Percentiles rank a stretch among this genome's conserved stretches.
phyloP scores from a whole-genome alignment of 2,113 vertebrate species.

The Salminus brasiliensis region DNA sequence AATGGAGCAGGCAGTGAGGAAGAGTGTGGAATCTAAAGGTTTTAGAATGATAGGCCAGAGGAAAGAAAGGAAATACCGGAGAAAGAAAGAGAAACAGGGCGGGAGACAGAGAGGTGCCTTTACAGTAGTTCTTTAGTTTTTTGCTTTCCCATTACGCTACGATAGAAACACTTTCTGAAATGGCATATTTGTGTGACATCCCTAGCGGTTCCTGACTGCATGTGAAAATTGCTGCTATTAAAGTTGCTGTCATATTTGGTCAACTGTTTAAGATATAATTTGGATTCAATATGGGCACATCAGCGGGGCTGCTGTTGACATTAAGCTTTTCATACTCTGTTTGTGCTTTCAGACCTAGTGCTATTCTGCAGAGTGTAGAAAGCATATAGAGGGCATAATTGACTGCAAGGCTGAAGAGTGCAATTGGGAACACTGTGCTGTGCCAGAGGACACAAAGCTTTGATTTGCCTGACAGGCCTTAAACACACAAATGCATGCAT shows the following conservation, averaged over 20 bases:
- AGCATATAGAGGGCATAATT: constrained; percentile 45
- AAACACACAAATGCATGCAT: constrained; percentile 13
- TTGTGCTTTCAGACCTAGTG: constrained; percentile 9
- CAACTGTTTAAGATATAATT: constrained; percentile 66
- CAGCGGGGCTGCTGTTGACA: constrained; percentile 58
- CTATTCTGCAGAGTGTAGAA: constrained; percentile 23
- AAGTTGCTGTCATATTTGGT: constrained; percentile 66
- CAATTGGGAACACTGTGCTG: constrained; percentile 36
- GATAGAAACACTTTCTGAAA: constrained; percentile 54
- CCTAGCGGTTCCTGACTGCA: constrained; percentile 41
- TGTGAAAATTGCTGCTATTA: constrained; percentile 52
- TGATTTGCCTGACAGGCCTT: constrained; percentile 47
- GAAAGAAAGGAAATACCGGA: constrained; percentile 27
- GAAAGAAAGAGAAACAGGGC: constrained; percentile 14
- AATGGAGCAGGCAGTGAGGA: not conserved
- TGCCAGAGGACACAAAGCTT: constrained; percentile 37
- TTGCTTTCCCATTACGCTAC: constrained; percentile 42
- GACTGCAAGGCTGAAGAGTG: constrained; percentile 45
- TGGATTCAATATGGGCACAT: constrained; percentile 62
- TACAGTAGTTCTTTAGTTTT: constrained; percentile 31
- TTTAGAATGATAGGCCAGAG: constrained; percentile 32
- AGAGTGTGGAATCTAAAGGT: constrained; percentile 17
- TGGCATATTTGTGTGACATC: constrained; percentile 44
- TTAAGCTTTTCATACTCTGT: constrained; percentile 51
- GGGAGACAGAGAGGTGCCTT: constrained; percentile 32